Conservation (phyloP, 1,140 invertebrate species). For the Pseudoatta argentina region DNA sequence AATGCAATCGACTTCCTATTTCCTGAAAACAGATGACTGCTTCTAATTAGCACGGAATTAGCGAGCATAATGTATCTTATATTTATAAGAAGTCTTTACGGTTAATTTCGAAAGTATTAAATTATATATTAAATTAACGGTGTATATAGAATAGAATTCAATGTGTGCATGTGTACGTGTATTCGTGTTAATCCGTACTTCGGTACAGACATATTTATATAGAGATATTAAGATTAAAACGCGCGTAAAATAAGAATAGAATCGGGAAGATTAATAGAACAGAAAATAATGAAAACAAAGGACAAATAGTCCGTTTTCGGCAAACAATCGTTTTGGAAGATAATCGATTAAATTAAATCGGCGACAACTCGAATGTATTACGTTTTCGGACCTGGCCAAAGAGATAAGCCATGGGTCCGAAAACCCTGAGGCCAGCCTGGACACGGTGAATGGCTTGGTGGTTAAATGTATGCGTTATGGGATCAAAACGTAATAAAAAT, state of each 20-base stretch:
- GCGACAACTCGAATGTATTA: not conserved
- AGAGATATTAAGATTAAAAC: not conserved
- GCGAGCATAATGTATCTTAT: not conserved
- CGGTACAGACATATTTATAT: not conserved
- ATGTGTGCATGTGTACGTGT: not conserved
- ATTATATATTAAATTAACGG: not conserved
- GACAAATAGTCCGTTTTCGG: not conserved
- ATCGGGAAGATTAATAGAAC: not conserved
- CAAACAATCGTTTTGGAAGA: not conserved
- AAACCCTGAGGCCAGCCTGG: not conserved
- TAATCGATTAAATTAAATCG: not conserved
- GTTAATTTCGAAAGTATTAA: not conserved
- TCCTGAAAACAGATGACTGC: not conserved
- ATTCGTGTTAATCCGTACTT: conserved; percentile 2
- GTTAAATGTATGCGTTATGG: conserved; percentile 74
- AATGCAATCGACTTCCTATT: not conserved
- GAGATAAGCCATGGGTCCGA: not conserved
- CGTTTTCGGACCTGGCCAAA: not conserved
- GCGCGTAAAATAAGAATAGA: not conserved
- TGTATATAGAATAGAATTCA: conserved; percentile 1
- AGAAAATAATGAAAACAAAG: conserved; percentile 10
- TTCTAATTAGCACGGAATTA: conserved; percentile 15
- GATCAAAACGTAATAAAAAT: conserved; percentile 83
- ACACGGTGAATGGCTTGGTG: not conserved
- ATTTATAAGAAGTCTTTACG: not conserved